Conservation (phyloP, 2,113 vertebrate genomes). For the Clarias batrachus region DNA sequence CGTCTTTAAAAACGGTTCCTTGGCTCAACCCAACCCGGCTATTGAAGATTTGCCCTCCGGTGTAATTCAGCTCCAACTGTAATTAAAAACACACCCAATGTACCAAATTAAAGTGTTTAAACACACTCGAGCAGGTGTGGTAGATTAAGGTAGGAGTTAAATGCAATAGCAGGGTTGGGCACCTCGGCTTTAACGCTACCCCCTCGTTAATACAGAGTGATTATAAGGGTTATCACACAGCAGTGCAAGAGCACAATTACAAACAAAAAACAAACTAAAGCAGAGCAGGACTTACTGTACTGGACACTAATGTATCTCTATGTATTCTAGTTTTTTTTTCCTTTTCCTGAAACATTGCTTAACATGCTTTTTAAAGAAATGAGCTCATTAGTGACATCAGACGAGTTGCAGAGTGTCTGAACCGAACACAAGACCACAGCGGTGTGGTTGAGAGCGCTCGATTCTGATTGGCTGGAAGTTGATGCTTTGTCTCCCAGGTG, state of each 20-base stretch:
- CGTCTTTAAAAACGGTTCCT: background rate
- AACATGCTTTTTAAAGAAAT: background rate
- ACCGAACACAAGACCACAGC: background rate
- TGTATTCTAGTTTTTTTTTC: background rate
- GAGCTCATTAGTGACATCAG: background rate
- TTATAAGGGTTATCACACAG: slow-evolving; percentile 21
- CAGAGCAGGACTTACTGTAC: background rate
- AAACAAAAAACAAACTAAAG: background rate
- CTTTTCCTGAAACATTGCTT: background rate
- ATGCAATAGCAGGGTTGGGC: slow-evolving; percentile 37
- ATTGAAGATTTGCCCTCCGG: slow-evolving; percentile 9
- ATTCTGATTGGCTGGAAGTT: background rate
- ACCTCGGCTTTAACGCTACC: slow-evolving; percentile 10
- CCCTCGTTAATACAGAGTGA: slow-evolving; percentile 10
- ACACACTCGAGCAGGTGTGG: slow-evolving; percentile 11
- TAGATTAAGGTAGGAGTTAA: slow-evolving; percentile 12
- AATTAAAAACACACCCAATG: slow-evolving; percentile 41
- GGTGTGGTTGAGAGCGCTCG: background rate
- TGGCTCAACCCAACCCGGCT: slow-evolving; percentile 1
- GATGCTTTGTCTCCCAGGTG: background rate
- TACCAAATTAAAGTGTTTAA: slow-evolving; percentile 29
- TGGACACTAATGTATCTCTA: background rate
- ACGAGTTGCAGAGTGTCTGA: background rate
- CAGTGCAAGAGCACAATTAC: background rate
- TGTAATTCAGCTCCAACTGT: slow-evolving; percentile 23